Conservation (phyloP, 1,140 invertebrate species). For the Atta texana region DNA sequence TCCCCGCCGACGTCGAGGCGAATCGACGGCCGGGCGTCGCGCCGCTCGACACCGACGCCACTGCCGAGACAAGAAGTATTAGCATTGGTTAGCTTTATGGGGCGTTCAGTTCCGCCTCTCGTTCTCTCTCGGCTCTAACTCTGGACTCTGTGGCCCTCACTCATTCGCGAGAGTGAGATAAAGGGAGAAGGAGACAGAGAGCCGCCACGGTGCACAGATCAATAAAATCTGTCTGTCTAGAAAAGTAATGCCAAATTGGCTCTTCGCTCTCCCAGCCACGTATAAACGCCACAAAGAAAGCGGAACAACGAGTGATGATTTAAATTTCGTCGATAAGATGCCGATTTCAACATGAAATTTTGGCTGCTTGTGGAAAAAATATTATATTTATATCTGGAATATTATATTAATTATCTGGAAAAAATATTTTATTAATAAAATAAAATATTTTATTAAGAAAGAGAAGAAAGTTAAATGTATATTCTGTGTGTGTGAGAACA, state of each 20-base stretch:
- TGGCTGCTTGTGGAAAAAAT: background rate
- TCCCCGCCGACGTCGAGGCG: conserved; percentile 12
- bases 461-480: background rate
- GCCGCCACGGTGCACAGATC: conserved; percentile 75
- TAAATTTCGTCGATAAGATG: conserved; percentile 46
- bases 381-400: too few species aligned
- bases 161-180: conserved; percentile 20
- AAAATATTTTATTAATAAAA: conserved; percentile 1
- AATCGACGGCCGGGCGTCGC: conserved; percentile 51
- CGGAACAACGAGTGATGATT: conserved; percentile 63
- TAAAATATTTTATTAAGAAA: background rate
- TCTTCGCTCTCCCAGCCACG: conserved; percentile 69
- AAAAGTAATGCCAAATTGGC: conserved; percentile 84
- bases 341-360: conserved; percentile 2
- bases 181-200: conserved; percentile 1
- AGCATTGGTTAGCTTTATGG: conserved; percentile 87
- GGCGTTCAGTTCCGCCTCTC: conserved; percentile 86
- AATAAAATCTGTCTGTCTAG: conserved; percentile 84
- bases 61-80: conserved; percentile 85
- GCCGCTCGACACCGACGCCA: conserved; percentile 77
- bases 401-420: too few species aligned
- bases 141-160: background rate
- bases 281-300: conserved; percentile 69
- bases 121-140: conserved; percentile 64
- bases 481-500: background rate